Evolutionary conservation across 2,888 invertebrate species (phyloP).

Genomic region (Cistogaster globosa): DNA sequence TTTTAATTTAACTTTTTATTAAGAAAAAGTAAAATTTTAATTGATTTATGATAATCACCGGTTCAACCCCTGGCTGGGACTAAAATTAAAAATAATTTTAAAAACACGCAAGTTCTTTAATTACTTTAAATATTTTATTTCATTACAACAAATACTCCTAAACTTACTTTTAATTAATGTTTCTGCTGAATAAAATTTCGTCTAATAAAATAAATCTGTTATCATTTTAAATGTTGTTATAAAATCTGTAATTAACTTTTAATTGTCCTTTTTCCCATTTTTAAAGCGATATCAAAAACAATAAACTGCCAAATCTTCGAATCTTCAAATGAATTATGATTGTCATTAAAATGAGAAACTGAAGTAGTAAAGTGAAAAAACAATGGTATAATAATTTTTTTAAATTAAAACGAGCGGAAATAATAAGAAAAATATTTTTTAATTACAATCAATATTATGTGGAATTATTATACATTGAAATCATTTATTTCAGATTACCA

Average conservation of each 20-base stretch:
- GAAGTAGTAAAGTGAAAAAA: conserved; percentile 1
- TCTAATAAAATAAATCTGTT: conserved; percentile 1
- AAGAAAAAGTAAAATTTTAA: no score
- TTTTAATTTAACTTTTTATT: no score
- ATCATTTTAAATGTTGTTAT: conserved; percentile 2
- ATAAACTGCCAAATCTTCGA: conserved; percentile 34
- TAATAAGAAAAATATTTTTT: conserved; percentile 11
- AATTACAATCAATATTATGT: conserved; percentile 13
- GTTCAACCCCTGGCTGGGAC: no score
- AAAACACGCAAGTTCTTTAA: no score
- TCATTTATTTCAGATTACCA: not conserved
- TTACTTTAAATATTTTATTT: not conserved
- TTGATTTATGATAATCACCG: no score
- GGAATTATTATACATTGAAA: not conserved
- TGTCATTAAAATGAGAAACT: conserved; percentile 58
- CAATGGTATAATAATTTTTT: conserved; percentile 3
- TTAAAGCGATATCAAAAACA: not conserved
- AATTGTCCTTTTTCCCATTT: not conserved
- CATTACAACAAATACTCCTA: not conserved
- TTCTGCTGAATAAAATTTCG: not conserved
- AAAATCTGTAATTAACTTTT: not conserved
- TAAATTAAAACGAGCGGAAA: conserved; percentile 13
- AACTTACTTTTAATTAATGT: not conserved
- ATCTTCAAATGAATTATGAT: conserved; percentile 23
- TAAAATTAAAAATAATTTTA: no score